These are phyloP conservation scores for Masnerella sp. DNA, from an alignment of 2,888 invertebrate species.

Conservation along the genomic window DNA sequence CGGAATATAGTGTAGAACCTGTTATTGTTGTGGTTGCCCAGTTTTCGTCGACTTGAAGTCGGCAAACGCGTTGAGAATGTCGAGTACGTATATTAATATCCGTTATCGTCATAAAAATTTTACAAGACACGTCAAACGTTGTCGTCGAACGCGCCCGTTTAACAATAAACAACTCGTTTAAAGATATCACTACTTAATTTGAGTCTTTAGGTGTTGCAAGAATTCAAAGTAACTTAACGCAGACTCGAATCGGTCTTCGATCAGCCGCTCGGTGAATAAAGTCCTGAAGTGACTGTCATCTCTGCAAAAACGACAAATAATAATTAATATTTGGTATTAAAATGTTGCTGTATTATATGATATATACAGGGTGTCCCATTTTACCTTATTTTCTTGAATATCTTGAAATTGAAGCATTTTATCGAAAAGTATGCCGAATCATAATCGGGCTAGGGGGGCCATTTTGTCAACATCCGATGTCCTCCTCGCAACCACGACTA, in stretches of 20 bases:
- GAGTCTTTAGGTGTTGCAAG: conserved; percentile 94
- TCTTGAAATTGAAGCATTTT: too few species aligned
- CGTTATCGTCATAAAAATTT: conserved; percentile 24
- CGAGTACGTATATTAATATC: conserved; percentile 17
- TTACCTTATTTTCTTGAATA: too few species aligned
- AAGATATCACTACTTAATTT: conserved; percentile 85
- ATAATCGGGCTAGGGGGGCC: too few species aligned
- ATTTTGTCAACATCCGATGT: too few species aligned
- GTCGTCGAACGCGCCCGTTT: conserved; percentile 21
- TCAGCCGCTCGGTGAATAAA: conserved; percentile 90
- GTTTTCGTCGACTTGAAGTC: background rate
- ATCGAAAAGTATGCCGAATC: too few species aligned
- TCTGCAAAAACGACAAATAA: conserved; percentile 79
- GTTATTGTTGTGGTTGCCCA: background rate
- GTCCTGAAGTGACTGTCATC: conserved; percentile 93
- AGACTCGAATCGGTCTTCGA: conserved; percentile 96
- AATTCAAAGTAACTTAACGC: conserved; percentile 98
- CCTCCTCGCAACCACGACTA: too few species aligned
- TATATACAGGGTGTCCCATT: too few species aligned
- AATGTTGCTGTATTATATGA: too few species aligned
- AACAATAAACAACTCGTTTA: conserved; percentile 33
- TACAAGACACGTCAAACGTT: conserved; percentile 17
- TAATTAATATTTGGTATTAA: too few species aligned
- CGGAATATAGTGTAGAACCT: conserved; percentile 16
- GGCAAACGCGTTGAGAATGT: conserved; percentile 10